Percentiles rank a stretch among this genome's conserved stretches.
phyloP scores from a whole-genome alignment of 92 coral and sea anemone species.

The Porites lobata region DNA sequence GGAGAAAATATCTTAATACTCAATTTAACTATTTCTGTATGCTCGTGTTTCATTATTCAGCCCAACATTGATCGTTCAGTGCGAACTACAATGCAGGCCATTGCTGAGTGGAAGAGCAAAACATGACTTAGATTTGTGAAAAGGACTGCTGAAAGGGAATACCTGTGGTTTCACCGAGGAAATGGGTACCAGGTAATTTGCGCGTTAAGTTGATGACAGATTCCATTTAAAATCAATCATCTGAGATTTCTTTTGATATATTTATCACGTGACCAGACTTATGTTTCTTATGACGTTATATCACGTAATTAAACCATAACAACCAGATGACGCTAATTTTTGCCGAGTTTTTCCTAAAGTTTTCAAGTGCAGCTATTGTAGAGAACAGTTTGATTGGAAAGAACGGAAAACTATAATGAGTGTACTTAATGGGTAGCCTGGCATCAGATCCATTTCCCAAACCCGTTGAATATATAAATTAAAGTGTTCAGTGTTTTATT shows the following conservation, averaged over 20 bases:
- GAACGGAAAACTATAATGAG: no score
- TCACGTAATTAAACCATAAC: no score
- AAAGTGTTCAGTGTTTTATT: neutral
- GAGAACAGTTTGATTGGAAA: no score
- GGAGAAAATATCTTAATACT: neutral
- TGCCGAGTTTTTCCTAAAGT: no score
- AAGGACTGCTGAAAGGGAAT: constrained; percentile 81
- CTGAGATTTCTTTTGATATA: no score
- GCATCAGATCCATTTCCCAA: no score
- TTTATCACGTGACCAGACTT: neutral
- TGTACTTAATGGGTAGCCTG: no score
- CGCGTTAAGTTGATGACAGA: no score
- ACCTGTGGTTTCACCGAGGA: constrained; percentile 88
- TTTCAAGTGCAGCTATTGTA: no score
- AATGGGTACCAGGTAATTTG: constrained; percentile 73
- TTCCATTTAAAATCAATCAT: no score
- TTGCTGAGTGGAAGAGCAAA: constrained; percentile 92
- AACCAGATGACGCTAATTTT: no score
- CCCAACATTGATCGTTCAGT: constrained; percentile 86
- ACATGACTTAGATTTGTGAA: constrained; percentile 84
- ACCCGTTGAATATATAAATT: neutral
- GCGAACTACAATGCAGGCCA: constrained; percentile 84
- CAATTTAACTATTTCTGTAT: neutral
- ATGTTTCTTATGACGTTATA: no score
- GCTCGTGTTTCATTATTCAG: neutral